A percentile compares a stretch with the other conserved stretches of the same genome.
These are phyloP conservation scores for Rhinichthys osculus DNA, from an alignment of 2,797 vertebrate species.

Conservation along the genomic window DNA sequence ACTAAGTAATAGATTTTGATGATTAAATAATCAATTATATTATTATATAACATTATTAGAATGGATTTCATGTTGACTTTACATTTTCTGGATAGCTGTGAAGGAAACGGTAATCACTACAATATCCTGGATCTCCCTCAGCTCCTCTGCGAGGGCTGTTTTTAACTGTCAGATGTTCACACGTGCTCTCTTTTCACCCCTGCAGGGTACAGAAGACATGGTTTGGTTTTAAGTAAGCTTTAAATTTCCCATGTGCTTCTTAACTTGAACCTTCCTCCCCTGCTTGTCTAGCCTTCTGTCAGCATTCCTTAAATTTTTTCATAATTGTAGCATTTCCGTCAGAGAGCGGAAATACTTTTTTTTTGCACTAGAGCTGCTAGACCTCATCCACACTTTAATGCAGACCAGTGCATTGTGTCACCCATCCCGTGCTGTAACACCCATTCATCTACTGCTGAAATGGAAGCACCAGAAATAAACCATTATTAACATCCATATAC, in stretches of 20 bases:
- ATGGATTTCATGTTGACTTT: neutral
- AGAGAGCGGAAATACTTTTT: neutral
- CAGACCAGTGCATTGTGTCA: neutral
- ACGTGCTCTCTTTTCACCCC: conserved; percentile 62
- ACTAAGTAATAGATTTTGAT: too few relatives aligned
- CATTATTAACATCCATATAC: neutral
- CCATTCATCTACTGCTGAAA: neutral
- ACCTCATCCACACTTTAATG: conserved; percentile 19
- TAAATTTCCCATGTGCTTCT: conserved; percentile 31
- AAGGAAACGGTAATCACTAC: neutral
- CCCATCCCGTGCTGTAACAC: neutral
- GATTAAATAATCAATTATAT: neutral
- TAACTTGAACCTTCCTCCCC: conserved; percentile 9
- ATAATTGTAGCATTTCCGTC: neutral
- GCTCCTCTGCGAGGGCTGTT: neutral
- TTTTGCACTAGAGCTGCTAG: neutral
- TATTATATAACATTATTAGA: too few relatives aligned
- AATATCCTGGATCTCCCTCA: neutral
- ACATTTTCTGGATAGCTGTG: neutral
- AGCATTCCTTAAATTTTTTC: neutral
- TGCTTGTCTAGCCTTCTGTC: conserved; percentile 10
- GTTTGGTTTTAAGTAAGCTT: conserved; percentile 87
- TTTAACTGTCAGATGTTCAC: conserved; percentile 16
- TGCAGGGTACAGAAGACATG: conserved; percentile 84
- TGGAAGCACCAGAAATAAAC: neutral